These are phyloP conservation scores for Agonopterix heracliana DNA, from an alignment of 2,888 invertebrate species.

Conservation along the genomic window DNA sequence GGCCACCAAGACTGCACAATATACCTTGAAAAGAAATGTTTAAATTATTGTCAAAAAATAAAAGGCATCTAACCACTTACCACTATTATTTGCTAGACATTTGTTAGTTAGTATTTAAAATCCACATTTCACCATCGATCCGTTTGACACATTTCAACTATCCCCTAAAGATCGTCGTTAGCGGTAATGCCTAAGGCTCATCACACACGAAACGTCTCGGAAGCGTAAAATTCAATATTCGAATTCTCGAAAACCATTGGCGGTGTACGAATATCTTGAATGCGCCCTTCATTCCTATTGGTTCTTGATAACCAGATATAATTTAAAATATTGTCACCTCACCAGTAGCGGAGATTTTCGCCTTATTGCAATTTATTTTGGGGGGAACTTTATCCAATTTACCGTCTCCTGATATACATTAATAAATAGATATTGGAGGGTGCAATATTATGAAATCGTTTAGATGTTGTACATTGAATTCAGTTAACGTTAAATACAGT, in stretches of 20 bases:
- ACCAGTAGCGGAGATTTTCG: slow-evolving; percentile 43
- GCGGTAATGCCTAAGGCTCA: background rate
- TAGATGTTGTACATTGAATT: background rate
- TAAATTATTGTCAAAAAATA: too few relatives aligned
- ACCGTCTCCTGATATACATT: slow-evolving; percentile 47
- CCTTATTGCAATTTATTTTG: slow-evolving; percentile 68
- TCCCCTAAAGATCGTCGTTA: too few relatives aligned
- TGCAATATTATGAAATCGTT: slow-evolving; percentile 13
- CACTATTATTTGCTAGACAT: too few relatives aligned
- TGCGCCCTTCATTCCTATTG: slow-evolving; percentile 41
- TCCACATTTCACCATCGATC: too few relatives aligned
- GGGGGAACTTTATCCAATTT: slow-evolving; percentile 67
- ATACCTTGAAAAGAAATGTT: too few relatives aligned
- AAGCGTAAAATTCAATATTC: slow-evolving; percentile 46
- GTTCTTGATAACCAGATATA: slow-evolving; percentile 59
- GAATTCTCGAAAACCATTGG: slow-evolving; percentile 23
- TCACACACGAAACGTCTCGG: background rate
- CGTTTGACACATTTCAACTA: too few relatives aligned
- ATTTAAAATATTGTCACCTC: slow-evolving; percentile 70
- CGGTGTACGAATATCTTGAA: slow-evolving; percentile 3
- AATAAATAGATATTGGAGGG: slow-evolving; percentile 55
- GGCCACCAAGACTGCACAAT: too few relatives aligned
- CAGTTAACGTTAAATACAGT: too few relatives aligned
- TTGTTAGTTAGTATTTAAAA: too few relatives aligned
- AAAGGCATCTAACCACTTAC: too few relatives aligned